These are phyloP conservation scores for Acanthopagrus latus DNA, from an alignment of 2,797 vertebrate genomes.

Conservation along the genomic window DNA sequence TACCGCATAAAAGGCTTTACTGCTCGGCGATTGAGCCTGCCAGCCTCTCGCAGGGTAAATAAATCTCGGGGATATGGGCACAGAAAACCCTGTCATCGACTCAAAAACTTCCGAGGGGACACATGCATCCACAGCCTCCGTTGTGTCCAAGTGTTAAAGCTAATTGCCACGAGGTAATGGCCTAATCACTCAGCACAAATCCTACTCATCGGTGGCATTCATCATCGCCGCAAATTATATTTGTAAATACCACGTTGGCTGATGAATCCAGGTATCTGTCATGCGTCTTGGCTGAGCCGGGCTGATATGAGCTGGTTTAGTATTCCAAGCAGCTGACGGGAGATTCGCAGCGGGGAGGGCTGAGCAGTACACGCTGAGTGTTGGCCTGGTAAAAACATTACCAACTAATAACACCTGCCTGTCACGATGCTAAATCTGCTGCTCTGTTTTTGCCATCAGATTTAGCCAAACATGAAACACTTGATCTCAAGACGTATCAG, in stretches of 20 bases:
- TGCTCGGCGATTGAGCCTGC: constrained; percentile 67
- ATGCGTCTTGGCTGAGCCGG: constrained; percentile 26
- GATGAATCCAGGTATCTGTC: constrained; percentile 59
- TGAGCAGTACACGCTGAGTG: constrained; percentile 15
- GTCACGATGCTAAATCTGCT: constrained; percentile 1
- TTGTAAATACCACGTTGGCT: constrained; percentile 70
- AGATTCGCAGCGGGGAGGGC: constrained; percentile 25
- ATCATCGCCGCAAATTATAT: constrained; percentile 56
- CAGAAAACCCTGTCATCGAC: constrained; percentile 62
- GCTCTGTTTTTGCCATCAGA: neutral
- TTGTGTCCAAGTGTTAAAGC: constrained; percentile 38
- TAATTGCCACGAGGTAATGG: constrained; percentile 65
- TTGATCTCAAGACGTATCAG: neutral
- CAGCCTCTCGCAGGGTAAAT: constrained; percentile 74
- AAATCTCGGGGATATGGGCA: constrained; percentile 79
- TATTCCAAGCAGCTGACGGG: constrained; percentile 13
- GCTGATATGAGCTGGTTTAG: constrained; percentile 34
- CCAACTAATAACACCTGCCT: constrained; percentile 15
- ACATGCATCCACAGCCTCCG: constrained; percentile 42
- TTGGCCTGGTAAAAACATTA: constrained; percentile 38
- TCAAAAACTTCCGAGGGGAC: constrained; percentile 56
- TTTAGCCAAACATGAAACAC: constrained; percentile 5
- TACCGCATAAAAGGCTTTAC: constrained; percentile 79
- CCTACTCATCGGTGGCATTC: constrained; percentile 49
- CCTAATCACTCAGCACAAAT: constrained; percentile 67